These are phyloP conservation scores for Delphinapterus leucas DNA, from an alignment of 2,113 vertebrate genomes.

Conservation along the genomic window DNA sequence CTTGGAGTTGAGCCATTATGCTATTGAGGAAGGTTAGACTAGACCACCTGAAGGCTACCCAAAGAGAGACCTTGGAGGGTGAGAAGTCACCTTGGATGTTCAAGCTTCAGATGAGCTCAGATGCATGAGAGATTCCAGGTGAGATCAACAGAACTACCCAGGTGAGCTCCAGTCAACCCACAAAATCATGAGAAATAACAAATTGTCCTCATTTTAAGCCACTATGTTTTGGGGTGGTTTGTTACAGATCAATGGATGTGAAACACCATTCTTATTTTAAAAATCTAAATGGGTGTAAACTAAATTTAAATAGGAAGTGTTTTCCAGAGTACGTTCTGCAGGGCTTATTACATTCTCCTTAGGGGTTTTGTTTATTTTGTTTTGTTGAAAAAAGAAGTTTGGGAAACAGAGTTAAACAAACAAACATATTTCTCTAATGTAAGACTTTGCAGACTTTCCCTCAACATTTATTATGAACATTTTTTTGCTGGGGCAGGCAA, in stretches of 20 bases:
- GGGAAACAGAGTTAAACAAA: neutral
- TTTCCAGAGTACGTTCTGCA: neutral
- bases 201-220: too few species aligned
- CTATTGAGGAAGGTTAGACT: neutral
- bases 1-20: neutral
- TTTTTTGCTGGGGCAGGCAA: neutral
- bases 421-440: neutral
- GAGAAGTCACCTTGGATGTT: neutral
- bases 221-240: neutral
- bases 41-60: neutral
- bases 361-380: neutral
- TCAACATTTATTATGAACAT: neutral
- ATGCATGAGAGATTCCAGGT: neutral
- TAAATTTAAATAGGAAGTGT: neutral
- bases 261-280: neutral
- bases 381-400: neutral
- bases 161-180: neutral
- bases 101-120: neutral
- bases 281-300: neutral
- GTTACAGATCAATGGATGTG: neutral
- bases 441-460: neutral
- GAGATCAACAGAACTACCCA: neutral
- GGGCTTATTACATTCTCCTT: neutral
- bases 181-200: too few species aligned
- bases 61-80: neutral